phyloP scores from a whole-genome alignment of 2,888 invertebrate genomes.

The Phengaris arion region DNA sequence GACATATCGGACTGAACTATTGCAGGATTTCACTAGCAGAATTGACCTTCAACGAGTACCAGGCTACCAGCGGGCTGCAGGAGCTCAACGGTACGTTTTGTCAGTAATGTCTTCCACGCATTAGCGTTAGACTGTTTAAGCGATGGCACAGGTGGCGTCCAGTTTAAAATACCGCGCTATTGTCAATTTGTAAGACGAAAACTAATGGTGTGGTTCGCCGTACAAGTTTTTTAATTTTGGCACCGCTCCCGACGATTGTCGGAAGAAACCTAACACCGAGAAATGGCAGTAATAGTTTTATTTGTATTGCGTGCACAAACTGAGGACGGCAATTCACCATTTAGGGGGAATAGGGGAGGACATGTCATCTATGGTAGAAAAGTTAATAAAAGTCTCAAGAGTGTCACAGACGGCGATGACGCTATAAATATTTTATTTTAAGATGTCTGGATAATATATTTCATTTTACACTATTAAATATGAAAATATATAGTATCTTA shows the following conservation, averaged over 20 bases:
- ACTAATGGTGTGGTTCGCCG: slow-evolving; percentile 6
- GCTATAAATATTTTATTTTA: too few relatives aligned
- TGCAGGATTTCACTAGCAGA: too few relatives aligned
- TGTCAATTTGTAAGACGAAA: slow-evolving; percentile 21
- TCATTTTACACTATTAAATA: too few relatives aligned
- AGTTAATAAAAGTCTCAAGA: neutral
- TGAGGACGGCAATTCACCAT: slow-evolving; percentile 33
- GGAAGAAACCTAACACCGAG: slow-evolving; percentile 53
- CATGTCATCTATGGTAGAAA: neutral
- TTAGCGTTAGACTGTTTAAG: neutral
- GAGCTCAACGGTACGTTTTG: neutral
- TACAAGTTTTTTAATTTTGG: slow-evolving; percentile 48
- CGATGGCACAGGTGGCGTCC: neutral
- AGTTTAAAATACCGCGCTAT: neutral
- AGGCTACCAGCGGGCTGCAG: too few relatives aligned
- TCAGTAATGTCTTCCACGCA: neutral
- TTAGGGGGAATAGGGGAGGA: neutral
- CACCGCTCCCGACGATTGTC: slow-evolving; percentile 60
- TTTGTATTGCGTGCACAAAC: slow-evolving; percentile 26
- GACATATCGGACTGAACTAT: too few relatives aligned
- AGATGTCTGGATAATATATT: too few relatives aligned
- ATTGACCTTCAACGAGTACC: too few relatives aligned
- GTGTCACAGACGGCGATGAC: too few relatives aligned
- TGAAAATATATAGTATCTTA: too few relatives aligned
- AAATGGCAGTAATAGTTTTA: slow-evolving; percentile 30